phyloP scores from a whole-genome alignment of 1,140 invertebrate species.

The Cotesia chilonis region DNA sequence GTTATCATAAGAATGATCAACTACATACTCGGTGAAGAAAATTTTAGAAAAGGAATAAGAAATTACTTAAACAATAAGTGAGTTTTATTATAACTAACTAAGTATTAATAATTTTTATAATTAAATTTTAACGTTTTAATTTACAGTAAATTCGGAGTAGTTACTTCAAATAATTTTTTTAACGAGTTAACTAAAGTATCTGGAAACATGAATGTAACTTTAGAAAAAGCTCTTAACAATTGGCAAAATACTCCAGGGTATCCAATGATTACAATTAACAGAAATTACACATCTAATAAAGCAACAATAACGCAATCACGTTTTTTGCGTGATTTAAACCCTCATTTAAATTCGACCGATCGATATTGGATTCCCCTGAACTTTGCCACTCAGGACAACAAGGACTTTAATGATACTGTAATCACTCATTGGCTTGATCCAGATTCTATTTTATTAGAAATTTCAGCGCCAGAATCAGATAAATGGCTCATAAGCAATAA shows the following conservation, averaged over 20 bases:
- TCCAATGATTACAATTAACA: slow-evolving; percentile 77
- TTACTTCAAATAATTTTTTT: slow-evolving; percentile 71
- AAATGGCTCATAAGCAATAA: slow-evolving; percentile 17
- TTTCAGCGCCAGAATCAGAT: neutral
- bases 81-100: slow-evolving; percentile 36
- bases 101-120: neutral
- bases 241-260: slow-evolving; percentile 86
- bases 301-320: slow-evolving; percentile 62
- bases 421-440: slow-evolving; percentile 47
- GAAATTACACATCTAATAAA: slow-evolving; percentile 67
- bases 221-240: slow-evolving; percentile 80
- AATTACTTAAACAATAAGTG: slow-evolving; percentile 62
- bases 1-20: slow-evolving; percentile 69
- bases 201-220: slow-evolving; percentile 43
- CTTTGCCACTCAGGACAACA: slow-evolving; percentile 56
- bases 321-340: slow-evolving; percentile 44
- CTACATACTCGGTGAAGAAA: slow-evolving; percentile 60
- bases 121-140: neutral
- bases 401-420: slow-evolving; percentile 63
- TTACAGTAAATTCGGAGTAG: slow-evolving; percentile 56
- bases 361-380: slow-evolving; percentile 69
- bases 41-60: slow-evolving; percentile 60
- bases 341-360: slow-evolving; percentile 36
- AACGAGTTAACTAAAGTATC: slow-evolving; percentile 60
- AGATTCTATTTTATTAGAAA: neutral